Conservation (phyloP, 2,797 vertebrate genomes). For the Alcedo atthis region DNA sequence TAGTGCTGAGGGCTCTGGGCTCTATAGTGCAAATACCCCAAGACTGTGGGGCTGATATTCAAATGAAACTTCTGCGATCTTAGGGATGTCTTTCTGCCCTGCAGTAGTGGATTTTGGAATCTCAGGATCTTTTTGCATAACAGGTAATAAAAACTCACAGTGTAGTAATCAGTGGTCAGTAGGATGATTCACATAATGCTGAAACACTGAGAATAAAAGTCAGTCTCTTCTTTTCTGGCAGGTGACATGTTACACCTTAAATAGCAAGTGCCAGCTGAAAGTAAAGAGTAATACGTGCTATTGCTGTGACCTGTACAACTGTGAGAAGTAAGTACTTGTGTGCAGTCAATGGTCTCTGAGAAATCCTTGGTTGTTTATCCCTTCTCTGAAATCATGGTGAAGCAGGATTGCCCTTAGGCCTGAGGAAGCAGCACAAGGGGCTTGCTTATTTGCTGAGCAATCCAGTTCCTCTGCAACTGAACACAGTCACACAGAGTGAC, state of each 20-base stretch:
- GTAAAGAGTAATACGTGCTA: slow-evolving; percentile 93
- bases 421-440: neutral
- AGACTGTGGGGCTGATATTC: neutral
- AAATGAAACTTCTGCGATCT: neutral
- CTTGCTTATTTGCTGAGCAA: neutral
- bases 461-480: neutral
- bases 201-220: neutral
- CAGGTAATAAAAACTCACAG: neutral
- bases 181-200: neutral
- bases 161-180: neutral
- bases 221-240: slow-evolving; percentile 63
- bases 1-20: neutral
- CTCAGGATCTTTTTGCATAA: neutral
- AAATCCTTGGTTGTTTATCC: neutral
- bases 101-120: neutral
- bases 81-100: neutral
- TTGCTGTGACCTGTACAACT: slow-evolving; percentile 94
- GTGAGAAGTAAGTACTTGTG: slow-evolving; percentile 84
- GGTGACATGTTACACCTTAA: slow-evolving; percentile 85
- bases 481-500: neutral
- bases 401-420: neutral
- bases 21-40: accelerated
- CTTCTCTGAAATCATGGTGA: neutral
- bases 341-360: neutral
- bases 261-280: slow-evolving; percentile 84